Percentiles rank a stretch among this genome's conserved stretches.
Evolutionary conservation across 2,888 invertebrate genomes (phyloP).

Genomic region (Tachina fera): DNA sequence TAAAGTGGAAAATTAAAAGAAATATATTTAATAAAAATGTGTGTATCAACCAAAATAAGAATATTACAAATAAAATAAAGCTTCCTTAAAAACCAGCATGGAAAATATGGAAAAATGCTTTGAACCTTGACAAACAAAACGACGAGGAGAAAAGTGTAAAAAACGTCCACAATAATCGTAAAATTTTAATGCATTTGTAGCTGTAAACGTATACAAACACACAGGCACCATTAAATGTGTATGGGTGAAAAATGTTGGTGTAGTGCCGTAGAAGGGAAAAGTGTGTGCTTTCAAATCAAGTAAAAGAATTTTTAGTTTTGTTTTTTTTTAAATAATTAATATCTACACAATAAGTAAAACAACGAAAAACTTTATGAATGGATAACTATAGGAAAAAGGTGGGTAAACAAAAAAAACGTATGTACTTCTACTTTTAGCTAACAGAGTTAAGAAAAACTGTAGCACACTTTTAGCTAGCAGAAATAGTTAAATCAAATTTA

Average conservation of each 20-base stretch:
- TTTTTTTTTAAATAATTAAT: conserved; percentile 26
- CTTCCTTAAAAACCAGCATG: conserved; percentile 24
- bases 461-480: conserved; percentile 42
- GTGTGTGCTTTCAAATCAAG: conserved; percentile 22
- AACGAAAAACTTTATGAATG: conserved; percentile 77
- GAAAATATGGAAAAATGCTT: conserved; percentile 41
- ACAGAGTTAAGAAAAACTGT: not conserved
- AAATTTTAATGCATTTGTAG: conserved; percentile 58
- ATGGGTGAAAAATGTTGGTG: conserved; percentile 2
- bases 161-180: conserved; percentile 50
- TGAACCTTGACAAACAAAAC: conserved; percentile 68
- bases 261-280: not conserved
- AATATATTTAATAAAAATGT: conserved; percentile 47
- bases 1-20: not conserved
- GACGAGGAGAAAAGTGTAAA: conserved; percentile 4
- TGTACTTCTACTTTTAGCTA: conserved; percentile 21
- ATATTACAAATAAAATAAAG: conserved; percentile 48
- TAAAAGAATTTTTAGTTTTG: conserved; percentile 63
- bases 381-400: conserved; percentile 82
- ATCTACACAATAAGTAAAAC: conserved; percentile 38
- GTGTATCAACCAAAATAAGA: conserved; percentile 53
- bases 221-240: conserved; percentile 14
- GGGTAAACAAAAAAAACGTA: conserved; percentile 63
- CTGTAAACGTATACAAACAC: conserved; percentile 11
- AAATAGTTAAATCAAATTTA: not conserved